These are phyloP conservation scores for Hydropotes inermis DNA, from an alignment of 2,113 vertebrate genomes.

Conservation along the genomic window DNA sequence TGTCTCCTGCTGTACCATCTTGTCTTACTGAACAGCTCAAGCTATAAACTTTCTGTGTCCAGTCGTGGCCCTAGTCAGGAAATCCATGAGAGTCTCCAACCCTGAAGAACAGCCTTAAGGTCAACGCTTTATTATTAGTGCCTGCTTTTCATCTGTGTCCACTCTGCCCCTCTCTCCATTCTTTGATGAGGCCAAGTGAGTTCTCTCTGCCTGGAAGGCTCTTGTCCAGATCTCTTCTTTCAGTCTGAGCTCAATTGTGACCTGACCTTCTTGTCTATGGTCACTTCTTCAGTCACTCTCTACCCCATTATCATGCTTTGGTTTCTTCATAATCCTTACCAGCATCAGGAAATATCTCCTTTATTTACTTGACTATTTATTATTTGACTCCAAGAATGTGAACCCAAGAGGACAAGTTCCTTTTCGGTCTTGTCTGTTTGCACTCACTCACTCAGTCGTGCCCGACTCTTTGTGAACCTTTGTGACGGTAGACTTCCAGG, in stretches of 20 bases:
- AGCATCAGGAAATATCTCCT: neutral
- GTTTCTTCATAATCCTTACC: neutral
- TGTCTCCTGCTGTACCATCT: neutral
- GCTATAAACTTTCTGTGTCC: neutral
- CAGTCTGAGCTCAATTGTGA: neutral
- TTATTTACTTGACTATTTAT: neutral
- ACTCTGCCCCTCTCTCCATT: neutral
- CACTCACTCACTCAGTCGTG: neutral
- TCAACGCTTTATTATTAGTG: neutral
- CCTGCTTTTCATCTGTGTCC: neutral
- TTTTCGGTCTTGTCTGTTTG: neutral
- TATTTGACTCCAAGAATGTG: neutral
- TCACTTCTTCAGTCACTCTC: neutral
- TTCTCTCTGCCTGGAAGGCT: neutral
- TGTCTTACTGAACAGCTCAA: neutral
- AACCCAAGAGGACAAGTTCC: neutral
- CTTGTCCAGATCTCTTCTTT: neutral
- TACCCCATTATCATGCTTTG: neutral
- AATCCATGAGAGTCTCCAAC: neutral
- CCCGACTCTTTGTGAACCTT: neutral
- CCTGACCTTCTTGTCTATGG: neutral
- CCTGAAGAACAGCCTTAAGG: neutral
- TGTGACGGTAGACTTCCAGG: neutral
- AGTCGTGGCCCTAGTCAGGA: neutral
- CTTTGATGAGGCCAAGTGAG: neutral